Base-by-base conservation (phyloP, 1,140 invertebrate genomes). In the Aphelenchoides avenae region DNA sequence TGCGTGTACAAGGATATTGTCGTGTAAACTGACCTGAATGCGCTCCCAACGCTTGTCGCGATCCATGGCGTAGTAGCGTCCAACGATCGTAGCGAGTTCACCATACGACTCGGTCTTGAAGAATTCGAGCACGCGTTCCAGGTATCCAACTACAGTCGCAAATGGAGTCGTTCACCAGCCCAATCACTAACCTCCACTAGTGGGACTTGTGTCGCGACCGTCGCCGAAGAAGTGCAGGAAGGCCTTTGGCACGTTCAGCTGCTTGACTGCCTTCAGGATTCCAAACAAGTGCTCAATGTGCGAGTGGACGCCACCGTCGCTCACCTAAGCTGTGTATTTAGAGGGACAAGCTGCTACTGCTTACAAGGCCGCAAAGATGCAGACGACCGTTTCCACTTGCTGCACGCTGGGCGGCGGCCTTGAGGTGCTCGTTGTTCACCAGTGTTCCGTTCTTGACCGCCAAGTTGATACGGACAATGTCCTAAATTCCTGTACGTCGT, bases 41-140 rank as follows among this genome's bases (percentile, higher is more conserved):
- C 68, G 43, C 24, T 71, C 65, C 65, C 65, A 67, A 20, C 65
- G 51, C 20, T 54, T 67, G 66, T 83, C 81, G 27, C 81, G 64
- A 68, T 82, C 81, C 81, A 82, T 82, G 7, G 81, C 81, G 66
- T 82, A 82, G 64, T 82, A 82, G 20, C 82, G 69, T 2, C 81
- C 81, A 44, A 69, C 75, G 57, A 83, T 72, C n/a, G 78, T 79
- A 7, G 76, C 66, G 20, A 83, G 53, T 41, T 73, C 66, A 13
- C 81, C 81, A 54, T 80, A 81, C n/a, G 51, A 41, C 11, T 57
- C 37, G 20, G 61, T 54, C 9, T 61, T 57, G 6, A 77, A 36
- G 39, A 67, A 76, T 18, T 73, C 64, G 6, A 74, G 37, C 15
- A 71, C 49, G 31, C 73, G 70, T 50, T 78, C 31, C 13, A 77